Conservation (phyloP, 2,113 vertebrate genomes). For the Passer domesticus region DNA sequence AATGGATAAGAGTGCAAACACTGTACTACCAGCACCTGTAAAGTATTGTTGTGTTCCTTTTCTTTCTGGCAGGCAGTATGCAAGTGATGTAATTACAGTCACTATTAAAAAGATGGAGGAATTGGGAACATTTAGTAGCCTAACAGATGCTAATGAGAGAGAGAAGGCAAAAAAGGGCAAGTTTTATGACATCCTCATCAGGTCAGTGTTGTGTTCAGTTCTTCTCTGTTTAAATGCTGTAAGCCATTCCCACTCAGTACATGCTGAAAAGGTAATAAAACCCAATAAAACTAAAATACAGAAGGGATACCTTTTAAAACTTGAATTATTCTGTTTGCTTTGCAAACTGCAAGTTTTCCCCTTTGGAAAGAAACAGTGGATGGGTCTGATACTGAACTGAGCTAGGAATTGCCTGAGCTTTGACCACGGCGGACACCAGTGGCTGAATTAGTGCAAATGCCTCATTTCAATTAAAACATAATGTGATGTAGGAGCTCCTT, state of each 20-base stretch:
- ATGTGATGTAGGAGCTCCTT: not conserved
- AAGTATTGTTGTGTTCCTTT: not conserved
- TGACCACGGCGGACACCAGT: not conserved
- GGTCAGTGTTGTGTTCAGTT: conserved; percentile 64
- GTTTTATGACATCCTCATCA: conserved; percentile 71
- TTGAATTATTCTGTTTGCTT: not conserved
- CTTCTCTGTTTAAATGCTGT: not conserved
- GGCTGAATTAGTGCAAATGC: not conserved
- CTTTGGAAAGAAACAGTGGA: not conserved
- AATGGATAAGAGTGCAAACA: not conserved
- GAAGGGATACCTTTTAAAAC: not conserved
- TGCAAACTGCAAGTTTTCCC: not conserved
- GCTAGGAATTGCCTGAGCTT: not conserved
- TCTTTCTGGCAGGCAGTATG: conserved; percentile 74
- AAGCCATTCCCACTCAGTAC: not conserved
- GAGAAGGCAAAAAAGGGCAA: conserved; percentile 73
- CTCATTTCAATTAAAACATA: not conserved
- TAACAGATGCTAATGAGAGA: conserved; percentile 66
- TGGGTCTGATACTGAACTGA: not conserved
- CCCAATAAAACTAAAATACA: not conserved
- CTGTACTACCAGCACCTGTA: not conserved
- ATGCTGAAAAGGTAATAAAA: not conserved
- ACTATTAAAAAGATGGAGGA: conserved; percentile 68
- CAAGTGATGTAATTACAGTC: conserved; percentile 64
- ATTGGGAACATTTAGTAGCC: conserved; percentile 69